Evolutionary conservation across 1,140 invertebrate genomes (phyloP), one percentile per base, ranked within the genome.

Genomic region (Goniozus legneri): DNA sequence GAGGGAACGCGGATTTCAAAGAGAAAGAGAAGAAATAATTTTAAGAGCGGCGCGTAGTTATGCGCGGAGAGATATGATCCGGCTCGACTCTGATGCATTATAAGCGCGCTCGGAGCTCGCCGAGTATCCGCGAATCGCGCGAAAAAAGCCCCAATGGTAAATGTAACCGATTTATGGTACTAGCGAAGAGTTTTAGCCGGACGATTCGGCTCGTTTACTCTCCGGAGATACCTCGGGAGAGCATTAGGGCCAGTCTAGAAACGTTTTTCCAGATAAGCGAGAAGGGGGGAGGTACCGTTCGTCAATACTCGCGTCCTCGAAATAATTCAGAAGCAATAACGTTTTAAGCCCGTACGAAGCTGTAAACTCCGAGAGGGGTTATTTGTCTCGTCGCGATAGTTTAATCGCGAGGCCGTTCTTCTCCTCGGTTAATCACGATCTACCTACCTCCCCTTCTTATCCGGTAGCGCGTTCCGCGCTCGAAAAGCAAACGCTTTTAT

Each of bases 101-200:
- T n/a, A n/a, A n/a, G n/a, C n/a, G n/a, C n/a, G n/a, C n/a, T n/a
- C n/a, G n/a, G n/a, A n/a, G n/a, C 24, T 4, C 24, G 24, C 10
- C 24, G 4, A 27, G 30, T 50, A 56, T 54, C 52, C 54, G 37
- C 20, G 14, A 55, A 62, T 62, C 35, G 47, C 35, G 39, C 30
- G 44, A 58, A 56, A 60, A 62, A 54, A 42, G 48, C 40, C 36
- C 33, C 34, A 37, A 62, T 60, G 47, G 50, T 68, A 65, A 66
- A 66, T 68, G 54, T 49, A 45, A 34, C 49, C 56, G 50, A 66
- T 65, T 65, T 52, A 46, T 47, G 40, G 34, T 57, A 58, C 50
- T 53, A 54, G 50, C 47, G 53, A 66, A 66, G 39, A 44, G 41
- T 65, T 65, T 65, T 65, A 65, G 49, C 44, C 43, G 43, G 18